Evolutionary conservation across 2,888 invertebrate genomes (phyloP).

Genomic region (Apotomis capreana): DNA sequence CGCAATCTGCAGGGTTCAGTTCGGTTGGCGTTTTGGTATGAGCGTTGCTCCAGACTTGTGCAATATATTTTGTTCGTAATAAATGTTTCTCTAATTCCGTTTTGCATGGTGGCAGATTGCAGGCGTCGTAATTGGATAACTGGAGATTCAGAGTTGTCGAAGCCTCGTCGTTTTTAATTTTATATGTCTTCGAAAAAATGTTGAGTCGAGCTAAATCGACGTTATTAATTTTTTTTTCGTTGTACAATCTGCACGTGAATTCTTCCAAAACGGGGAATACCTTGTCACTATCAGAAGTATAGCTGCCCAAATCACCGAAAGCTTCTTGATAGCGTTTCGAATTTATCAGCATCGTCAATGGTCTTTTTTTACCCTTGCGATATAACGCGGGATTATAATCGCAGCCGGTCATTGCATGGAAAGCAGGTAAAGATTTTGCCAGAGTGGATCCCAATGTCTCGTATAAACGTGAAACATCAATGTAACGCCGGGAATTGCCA

Average conservation of each 20-base stretch:
- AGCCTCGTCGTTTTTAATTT: no score
- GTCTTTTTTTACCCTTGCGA: neutral
- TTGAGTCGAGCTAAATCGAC: neutral
- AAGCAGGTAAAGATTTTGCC: neutral
- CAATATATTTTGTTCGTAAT: no score
- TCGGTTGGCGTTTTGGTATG: no score
- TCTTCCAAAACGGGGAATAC: neutral
- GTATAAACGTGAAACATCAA: neutral
- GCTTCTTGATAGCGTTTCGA: neutral
- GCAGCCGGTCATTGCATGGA: neutral
- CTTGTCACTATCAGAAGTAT: neutral
- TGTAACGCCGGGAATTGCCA: neutral
- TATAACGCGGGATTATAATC: neutral
- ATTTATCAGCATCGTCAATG: neutral
- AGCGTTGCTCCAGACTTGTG: no score
- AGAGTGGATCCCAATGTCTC: neutral
- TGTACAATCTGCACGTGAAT: neutral
- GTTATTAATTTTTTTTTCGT: neutral
- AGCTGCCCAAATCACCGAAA: neutral
- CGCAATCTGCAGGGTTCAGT: no score
- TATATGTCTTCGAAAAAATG: neutral
- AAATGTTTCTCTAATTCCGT: no score
- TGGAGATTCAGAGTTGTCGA: no score
- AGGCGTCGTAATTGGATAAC: no score
- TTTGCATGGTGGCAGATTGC: no score